Conservation (phyloP, 2,113 vertebrate species). For the Heloderma charlesbogerti region DNA sequence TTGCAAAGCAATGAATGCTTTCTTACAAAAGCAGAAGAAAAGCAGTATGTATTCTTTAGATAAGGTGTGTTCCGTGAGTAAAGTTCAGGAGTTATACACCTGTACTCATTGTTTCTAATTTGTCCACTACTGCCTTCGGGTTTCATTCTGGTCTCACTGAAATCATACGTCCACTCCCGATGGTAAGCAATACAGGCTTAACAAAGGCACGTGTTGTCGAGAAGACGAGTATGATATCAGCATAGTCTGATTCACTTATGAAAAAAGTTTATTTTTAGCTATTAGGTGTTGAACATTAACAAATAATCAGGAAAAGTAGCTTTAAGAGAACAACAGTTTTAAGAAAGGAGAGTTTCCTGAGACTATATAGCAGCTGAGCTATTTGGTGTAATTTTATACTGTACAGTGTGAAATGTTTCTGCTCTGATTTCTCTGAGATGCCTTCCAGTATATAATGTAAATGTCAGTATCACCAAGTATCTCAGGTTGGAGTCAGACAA, state of each 20-base stretch:
- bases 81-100: not conserved
- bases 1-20: not conserved
- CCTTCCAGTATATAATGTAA: slow-evolving; percentile 41
- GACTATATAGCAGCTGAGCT: not conserved
- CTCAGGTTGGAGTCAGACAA: not conserved
- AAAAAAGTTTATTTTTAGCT: slow-evolving; percentile 30
- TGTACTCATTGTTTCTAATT: not conserved
- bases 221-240: slow-evolving; percentile 37
- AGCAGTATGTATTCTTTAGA: not conserved
- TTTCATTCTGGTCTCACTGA: not conserved
- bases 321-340: not conserved
- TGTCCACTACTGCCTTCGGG: slow-evolving; percentile 31
- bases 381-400: not conserved
- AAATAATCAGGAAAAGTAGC: not conserved
- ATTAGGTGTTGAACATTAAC: not conserved
- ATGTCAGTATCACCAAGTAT: not conserved
- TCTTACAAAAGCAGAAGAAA: not conserved
- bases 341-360: not conserved
- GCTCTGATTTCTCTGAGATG: slow-evolving; percentile 14
- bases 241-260: slow-evolving; percentile 31
- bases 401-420: not conserved
- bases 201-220: not conserved
- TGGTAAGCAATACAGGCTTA: not conserved
- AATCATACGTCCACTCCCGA: not conserved
- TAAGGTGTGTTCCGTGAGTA: not conserved